These are phyloP conservation scores for Sesia bembeciformis DNA, from an alignment of 2,888 invertebrate species.

Conservation along the genomic window DNA sequence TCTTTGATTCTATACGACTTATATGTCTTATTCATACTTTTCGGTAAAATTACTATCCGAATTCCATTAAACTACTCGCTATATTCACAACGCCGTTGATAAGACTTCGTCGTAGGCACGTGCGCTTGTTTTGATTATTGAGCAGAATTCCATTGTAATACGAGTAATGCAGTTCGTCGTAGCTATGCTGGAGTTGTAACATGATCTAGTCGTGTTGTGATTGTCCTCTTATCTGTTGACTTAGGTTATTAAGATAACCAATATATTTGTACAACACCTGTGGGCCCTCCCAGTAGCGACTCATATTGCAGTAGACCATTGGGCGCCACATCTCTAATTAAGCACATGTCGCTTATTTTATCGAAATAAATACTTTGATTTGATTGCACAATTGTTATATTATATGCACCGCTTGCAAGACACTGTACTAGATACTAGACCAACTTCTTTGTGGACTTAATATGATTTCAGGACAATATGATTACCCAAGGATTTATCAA, in stretches of 20 bases:
- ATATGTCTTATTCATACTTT: no score
- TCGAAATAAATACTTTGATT: not conserved
- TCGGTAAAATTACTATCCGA: no score
- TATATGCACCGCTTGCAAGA: not conserved
- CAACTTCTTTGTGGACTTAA: no score
- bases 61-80: no score
- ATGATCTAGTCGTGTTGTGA: not conserved
- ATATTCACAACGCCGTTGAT: not conserved
- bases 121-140: not conserved
- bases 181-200: not conserved
- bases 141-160: not conserved
- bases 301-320: not conserved
- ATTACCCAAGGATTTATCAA: no score
- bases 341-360: not conserved
- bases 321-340: not conserved
- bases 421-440: no score
- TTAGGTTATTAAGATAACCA: not conserved
- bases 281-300: not conserved
- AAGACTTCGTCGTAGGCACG: not conserved
- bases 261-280: not conserved
- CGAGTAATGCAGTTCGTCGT: not conserved
- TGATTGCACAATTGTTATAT: not conserved
- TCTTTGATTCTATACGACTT: no score
- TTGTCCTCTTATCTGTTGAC: not conserved
- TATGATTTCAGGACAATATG: no score